phyloP scores from a whole-genome alignment of 2,113 vertebrate genomes.

The Gymnorhina tibicen region DNA sequence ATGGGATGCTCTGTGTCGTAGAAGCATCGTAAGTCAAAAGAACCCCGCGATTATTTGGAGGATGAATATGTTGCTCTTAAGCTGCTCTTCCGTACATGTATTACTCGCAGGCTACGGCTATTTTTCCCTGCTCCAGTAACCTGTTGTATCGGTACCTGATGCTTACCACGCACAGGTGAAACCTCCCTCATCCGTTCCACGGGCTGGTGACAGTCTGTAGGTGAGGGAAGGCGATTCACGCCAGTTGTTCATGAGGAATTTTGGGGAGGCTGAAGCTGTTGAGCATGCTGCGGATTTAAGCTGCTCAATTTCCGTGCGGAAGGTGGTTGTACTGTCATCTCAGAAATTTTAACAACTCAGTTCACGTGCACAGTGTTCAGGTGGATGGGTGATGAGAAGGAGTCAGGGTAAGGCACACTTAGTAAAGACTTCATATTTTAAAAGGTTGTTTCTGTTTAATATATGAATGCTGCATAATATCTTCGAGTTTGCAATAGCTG shows the following conservation, averaged over 20 bases:
- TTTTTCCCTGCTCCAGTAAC: neutral
- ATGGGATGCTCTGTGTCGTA: neutral
- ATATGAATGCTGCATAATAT: neutral
- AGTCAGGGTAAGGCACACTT: neutral
- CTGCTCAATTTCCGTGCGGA: neutral
- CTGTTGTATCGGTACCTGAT: constrained; percentile 20
- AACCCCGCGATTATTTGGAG: neutral
- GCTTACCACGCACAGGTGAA: neutral
- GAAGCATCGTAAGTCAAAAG: neutral
- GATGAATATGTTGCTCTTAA: fast-evolving
- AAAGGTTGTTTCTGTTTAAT: neutral
- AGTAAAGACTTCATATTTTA: neutral
- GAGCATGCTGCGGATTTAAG: neutral
- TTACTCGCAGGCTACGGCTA: neutral
- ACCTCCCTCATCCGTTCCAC: neutral
- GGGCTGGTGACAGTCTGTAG: neutral
- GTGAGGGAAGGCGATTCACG: neutral
- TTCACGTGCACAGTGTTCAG: neutral
- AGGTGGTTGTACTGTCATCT: neutral
- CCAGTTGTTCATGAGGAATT: neutral
- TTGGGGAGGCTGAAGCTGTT: neutral
- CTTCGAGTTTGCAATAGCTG: constrained; percentile 4
- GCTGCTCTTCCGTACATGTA: neutral
- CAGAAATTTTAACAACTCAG: neutral
- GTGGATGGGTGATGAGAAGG: neutral